Evolutionary conservation across 2,797 vertebrate species (phyloP).

Genomic region (Enteromius paludinosus): DNA sequence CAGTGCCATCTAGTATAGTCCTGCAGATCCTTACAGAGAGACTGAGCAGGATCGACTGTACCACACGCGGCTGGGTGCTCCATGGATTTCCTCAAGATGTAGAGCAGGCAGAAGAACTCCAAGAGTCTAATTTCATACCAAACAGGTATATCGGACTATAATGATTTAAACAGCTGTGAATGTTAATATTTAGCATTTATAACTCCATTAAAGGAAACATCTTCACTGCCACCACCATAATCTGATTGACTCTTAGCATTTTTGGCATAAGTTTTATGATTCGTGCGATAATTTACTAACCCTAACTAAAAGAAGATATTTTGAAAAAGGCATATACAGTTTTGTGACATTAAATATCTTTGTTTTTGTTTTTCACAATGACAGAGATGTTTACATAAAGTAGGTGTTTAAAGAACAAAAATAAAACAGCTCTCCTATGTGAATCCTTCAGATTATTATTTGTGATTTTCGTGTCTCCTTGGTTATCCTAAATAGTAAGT

Average conservation of each 20-base stretch:
- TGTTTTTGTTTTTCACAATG: neutral
- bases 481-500: slow-evolving; percentile 57
- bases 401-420: neutral
- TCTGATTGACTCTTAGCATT: neutral
- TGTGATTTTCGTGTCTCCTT: slow-evolving; percentile 52
- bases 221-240: neutral
- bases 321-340: neutral
- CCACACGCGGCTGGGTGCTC: slow-evolving; percentile 86
- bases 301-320: neutral
- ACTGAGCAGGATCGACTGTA: slow-evolving; percentile 80
- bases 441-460: slow-evolving; percentile 44
- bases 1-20: slow-evolving; percentile 86
- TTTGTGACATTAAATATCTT: neutral
- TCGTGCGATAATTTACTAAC: neutral
- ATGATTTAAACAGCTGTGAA: neutral
- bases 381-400: neutral
- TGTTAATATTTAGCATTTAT: neutral
- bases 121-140: slow-evolving; percentile 71
- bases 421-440: neutral
- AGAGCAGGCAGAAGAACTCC: slow-evolving; percentile 80
- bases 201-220: neutral
- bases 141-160: slow-evolving; percentile 80
- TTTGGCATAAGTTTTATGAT: neutral
- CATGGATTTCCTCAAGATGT: slow-evolving; percentile 82
- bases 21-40: slow-evolving; percentile 78